Conservation (phyloP, 2,113 vertebrate genomes). For the Cryptomyrus ogoouensis region DNA sequence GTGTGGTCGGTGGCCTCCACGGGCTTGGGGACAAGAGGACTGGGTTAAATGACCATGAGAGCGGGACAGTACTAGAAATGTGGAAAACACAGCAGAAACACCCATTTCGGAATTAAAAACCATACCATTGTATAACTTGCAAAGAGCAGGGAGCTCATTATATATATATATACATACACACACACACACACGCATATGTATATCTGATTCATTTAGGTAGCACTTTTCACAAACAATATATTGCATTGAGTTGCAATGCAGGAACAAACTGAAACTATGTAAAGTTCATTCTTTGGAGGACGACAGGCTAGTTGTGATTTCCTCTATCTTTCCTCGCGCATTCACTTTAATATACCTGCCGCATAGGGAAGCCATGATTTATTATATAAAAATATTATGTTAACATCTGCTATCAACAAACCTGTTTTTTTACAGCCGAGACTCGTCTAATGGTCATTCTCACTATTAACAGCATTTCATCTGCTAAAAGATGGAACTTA, state of each 20-base stretch:
- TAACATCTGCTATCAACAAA: neutral
- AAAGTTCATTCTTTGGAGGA: neutral
- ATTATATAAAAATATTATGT: neutral
- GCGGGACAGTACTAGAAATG: neutral
- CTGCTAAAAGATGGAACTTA: neutral
- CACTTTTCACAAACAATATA: neutral
- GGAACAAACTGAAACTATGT: neutral
- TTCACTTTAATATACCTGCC: neutral
- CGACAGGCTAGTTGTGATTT: neutral
- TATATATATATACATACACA: neutral
- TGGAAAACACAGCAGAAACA: neutral
- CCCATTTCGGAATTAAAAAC: neutral
- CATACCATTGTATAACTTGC: neutral
- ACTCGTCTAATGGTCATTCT: neutral
- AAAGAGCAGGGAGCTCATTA: neutral
- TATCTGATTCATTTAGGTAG: neutral
- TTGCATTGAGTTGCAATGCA: neutral
- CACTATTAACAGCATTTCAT: neutral
- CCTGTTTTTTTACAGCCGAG: neutral
- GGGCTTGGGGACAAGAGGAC: constrained; percentile 57
- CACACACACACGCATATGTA: too few species aligned
- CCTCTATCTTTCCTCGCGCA: neutral
- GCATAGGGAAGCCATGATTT: neutral
- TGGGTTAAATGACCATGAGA: constrained; percentile 16
- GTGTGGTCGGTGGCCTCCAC: constrained; percentile 95